Conservation (phyloP, 2,113 vertebrate species). For the Tringa solitaria region DNA sequence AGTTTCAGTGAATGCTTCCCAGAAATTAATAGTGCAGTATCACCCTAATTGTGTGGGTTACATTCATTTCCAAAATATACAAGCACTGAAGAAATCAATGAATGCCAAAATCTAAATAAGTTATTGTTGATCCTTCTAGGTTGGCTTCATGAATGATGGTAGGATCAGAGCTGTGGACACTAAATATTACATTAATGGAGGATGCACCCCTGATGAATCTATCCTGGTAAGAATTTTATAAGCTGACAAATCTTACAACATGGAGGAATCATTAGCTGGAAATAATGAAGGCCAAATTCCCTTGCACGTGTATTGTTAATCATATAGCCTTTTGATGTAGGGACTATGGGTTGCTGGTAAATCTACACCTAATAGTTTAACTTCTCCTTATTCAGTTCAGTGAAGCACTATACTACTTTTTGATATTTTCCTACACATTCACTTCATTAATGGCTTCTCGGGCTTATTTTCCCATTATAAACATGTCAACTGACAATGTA, state of each 20-base stretch:
- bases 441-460: neutral
- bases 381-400: neutral
- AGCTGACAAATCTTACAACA: neutral
- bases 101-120: neutral
- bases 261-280: neutral
- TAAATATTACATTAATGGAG: slow-evolving; percentile 80
- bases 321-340: neutral
- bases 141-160: slow-evolving; percentile 87
- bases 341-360: neutral
- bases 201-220: slow-evolving; percentile 80
- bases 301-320: neutral
- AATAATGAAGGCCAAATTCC: neutral
- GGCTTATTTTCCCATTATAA: neutral
- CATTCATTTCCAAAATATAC: neutral
- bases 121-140: slow-evolving; percentile 65
- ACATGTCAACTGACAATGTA: neutral
- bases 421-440: neutral
- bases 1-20: neutral
- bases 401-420: neutral
- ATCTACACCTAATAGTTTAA: neutral
- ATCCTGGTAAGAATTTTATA: slow-evolving; percentile 69
- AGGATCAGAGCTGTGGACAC: slow-evolving; percentile 80
- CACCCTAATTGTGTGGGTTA: neutral
- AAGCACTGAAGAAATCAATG: neutral
- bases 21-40: neutral